Evolutionary conservation across 1,140 invertebrate species (phyloP).

Genomic region (Drosophila arizonae): DNA sequence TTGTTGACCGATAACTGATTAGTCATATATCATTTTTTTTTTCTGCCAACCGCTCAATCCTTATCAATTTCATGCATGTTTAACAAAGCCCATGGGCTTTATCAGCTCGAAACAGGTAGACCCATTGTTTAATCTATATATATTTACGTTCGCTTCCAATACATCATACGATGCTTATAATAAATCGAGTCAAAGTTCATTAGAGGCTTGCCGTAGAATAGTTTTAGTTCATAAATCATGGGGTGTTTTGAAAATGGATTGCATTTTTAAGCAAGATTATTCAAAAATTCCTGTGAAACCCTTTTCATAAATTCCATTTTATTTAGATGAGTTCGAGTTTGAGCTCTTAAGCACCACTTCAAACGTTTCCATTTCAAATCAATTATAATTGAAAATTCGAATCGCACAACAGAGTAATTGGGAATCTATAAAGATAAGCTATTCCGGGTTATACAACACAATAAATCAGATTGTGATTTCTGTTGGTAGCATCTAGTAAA

Average conservation of each 20-base stretch:
- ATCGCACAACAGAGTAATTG: neutral
- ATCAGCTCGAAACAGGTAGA: conserved; percentile 24
- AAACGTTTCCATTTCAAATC: conserved; percentile 14
- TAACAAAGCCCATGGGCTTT: conserved; percentile 20
- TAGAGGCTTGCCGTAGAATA: neutral
- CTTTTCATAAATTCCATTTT: neutral
- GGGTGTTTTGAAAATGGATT: neutral
- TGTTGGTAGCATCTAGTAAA: neutral
- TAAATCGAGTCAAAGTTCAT: conserved; percentile 32
- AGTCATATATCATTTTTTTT: conserved; percentile 6
- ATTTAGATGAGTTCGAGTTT: conserved; percentile 16
- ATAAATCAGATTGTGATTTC: neutral
- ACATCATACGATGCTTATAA: conserved; percentile 12
- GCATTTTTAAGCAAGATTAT: neutral
- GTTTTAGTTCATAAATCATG: neutral
- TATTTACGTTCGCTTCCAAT: conserved; percentile 12
- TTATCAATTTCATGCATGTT: conserved; percentile 28
- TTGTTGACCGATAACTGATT: conserved; percentile 34
- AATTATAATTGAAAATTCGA: conserved; percentile 26
- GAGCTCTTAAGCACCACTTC: conserved; percentile 7
- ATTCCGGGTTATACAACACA: neutral
- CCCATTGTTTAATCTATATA: conserved; percentile 11
- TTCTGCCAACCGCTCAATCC: conserved; percentile 3
- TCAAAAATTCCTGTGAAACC: neutral
- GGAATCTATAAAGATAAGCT: conserved; percentile 12